Conservation (phyloP, 1,140 invertebrate genomes). For the Trichoplusia ni region DNA sequence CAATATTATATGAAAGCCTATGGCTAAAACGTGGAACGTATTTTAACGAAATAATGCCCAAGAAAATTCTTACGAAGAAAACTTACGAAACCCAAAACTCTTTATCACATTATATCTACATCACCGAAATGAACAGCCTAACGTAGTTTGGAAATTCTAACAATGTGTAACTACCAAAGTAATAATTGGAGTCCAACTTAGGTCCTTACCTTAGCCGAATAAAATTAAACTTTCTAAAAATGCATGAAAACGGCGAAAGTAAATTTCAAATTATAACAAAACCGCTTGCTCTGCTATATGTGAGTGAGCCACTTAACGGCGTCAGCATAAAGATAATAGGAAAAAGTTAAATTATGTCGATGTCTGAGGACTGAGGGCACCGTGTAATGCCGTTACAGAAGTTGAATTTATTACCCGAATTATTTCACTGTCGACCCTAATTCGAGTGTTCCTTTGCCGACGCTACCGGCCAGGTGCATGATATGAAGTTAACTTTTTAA, state of each 20-base stretch:
- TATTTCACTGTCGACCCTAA: slow-evolving; percentile 73
- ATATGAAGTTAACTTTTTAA: slow-evolving; percentile 64
- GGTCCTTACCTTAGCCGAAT: slow-evolving; percentile 7
- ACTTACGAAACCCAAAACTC: not conserved
- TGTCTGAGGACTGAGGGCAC: slow-evolving; percentile 51
- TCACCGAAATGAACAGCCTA: not conserved
- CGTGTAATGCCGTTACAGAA: slow-evolving; percentile 67
- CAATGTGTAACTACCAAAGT: slow-evolving; percentile 10
- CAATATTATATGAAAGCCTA: slow-evolving; percentile 2
- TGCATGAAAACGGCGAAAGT: slow-evolving; percentile 25
- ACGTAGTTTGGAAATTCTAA: slow-evolving; percentile 13
- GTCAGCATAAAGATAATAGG: slow-evolving; percentile 78
- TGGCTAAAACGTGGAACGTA: slow-evolving; percentile 1
- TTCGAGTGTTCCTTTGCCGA: slow-evolving; percentile 58
- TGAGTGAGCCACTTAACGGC: slow-evolving; percentile 63
- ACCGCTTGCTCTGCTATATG: slow-evolving; percentile 59
- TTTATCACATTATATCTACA: not conserved
- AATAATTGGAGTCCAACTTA: slow-evolving; percentile 23
- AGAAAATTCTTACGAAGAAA: not conserved
- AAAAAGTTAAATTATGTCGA: slow-evolving; percentile 81
- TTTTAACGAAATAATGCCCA: slow-evolving; percentile 2
- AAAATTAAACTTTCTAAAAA: slow-evolving; percentile 30
- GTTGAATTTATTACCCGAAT: slow-evolving; percentile 77
- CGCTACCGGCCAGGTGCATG: slow-evolving; percentile 69
- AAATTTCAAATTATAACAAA: slow-evolving; percentile 46